Percentiles rank a stretch among this genome's conserved stretches.
These are phyloP conservation scores for Caenorhabditis japonica DNA, from an alignment of 2,888 invertebrate genomes.

Conservation along the genomic window DNA sequence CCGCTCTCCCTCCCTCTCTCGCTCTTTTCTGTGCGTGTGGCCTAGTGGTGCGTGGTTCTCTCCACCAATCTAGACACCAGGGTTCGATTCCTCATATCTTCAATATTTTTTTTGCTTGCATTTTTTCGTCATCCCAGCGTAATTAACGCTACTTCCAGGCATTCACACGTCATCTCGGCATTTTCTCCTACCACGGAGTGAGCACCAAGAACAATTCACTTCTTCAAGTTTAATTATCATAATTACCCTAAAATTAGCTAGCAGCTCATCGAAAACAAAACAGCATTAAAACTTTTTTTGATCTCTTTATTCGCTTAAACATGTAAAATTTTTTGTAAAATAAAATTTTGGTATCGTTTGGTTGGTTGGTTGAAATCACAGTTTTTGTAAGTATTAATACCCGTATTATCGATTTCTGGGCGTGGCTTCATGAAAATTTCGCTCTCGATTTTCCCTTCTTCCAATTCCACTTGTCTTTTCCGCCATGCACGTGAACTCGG, in stretches of 20 bases:
- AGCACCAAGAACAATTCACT: conserved; percentile 54
- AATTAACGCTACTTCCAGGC: conserved; percentile 33
- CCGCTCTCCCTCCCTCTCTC: too few relatives aligned
- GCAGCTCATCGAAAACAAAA: conserved; percentile 24
- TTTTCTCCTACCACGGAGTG: conserved; percentile 42
- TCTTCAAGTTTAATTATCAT: conserved; percentile 42
- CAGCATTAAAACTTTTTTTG: conserved; percentile 4
- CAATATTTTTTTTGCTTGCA: too few relatives aligned
- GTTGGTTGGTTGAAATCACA: too few relatives aligned
- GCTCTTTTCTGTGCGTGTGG: too few relatives aligned
- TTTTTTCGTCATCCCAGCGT: too few relatives aligned
- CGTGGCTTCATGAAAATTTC: conserved; percentile 28
- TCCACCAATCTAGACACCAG: too few relatives aligned
- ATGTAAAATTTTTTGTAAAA: conserved; percentile 1
- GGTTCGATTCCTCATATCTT: too few relatives aligned
- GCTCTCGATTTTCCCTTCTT: conserved; percentile 34
- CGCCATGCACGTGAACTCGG: conserved; percentile 35
- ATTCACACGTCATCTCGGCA: conserved; percentile 40
- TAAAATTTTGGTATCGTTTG: conserved; percentile 22
- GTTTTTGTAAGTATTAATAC: too few relatives aligned
- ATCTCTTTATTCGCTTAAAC: neutral
- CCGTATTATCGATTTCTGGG: too few relatives aligned
- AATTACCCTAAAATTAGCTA: conserved; percentile 4
- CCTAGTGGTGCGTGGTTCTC: too few relatives aligned
- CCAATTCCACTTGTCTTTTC: conserved; percentile 53